Evolutionary conservation across 2,797 vertebrate genomes (phyloP).

Genomic region (Hoplostethus mediterraneus): DNA sequence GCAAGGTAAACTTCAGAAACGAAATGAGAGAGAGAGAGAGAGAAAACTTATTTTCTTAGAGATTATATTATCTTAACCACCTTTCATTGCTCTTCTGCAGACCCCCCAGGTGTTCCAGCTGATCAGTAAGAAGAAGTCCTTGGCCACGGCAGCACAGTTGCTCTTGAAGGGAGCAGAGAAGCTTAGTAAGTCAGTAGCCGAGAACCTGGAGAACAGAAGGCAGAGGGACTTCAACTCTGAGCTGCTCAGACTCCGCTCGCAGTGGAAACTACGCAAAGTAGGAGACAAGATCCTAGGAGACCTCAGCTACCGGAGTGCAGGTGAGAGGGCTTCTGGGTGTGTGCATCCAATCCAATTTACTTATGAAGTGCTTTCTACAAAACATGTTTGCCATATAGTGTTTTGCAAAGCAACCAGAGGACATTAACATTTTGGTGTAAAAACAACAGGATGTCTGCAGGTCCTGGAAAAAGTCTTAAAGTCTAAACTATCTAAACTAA

Average conservation of each 20-base stretch:
- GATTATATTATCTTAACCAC: neutral
- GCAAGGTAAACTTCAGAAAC: conserved; percentile 74
- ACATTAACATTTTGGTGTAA: too few relatives aligned
- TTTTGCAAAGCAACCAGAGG: too few relatives aligned
- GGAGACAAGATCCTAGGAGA: conserved; percentile 99
- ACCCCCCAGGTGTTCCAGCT: conserved; percentile 95
- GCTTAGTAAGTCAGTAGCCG: conserved; percentile 92
- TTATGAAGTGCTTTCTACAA: neutral
- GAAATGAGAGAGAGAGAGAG: neutral
- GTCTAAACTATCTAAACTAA: too few relatives aligned
- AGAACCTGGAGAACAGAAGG: conserved; percentile 95
- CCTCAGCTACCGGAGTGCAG: conserved; percentile 97
- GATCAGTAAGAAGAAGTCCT: conserved; percentile 95
- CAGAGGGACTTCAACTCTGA: conserved; percentile 98
- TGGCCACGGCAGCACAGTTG: conserved; percentile 94
- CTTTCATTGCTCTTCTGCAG: conserved; percentile 66
- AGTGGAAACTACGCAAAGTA: conserved; percentile 98
- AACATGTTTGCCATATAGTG: too few relatives aligned
- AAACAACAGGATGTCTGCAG: too few relatives aligned
- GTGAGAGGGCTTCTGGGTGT: conserved; percentile 64
- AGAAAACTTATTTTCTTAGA: neutral
- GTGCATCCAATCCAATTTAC: neutral
- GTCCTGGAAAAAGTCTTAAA: too few relatives aligned
- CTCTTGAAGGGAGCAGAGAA: conserved; percentile 96
- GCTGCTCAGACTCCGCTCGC: conserved; percentile 92